Evolutionary conservation across 1,140 invertebrate genomes (phyloP), one percentile per base, ranked within the genome.

Genomic region (Drosophila auraria): DNA sequence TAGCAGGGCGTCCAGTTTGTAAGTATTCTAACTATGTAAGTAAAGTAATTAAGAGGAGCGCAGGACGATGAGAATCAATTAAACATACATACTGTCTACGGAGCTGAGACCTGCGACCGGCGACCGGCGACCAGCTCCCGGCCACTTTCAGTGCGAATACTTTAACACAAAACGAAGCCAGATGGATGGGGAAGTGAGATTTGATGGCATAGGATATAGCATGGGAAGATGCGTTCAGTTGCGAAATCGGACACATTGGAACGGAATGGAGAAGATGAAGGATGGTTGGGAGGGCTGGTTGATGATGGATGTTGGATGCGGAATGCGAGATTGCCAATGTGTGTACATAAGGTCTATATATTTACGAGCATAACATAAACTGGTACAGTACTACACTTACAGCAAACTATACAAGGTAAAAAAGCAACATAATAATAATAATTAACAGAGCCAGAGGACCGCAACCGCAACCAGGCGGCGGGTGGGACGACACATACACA

Each of bases 321-420:
- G 45, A 49, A 44, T 73, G 70, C 45, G 56, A 53, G 36, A 73
- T 73, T 58, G 76, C 76, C 76, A 77, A 87, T 82, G 79, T 87
- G 83, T 87, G 83, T 87, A 75, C 61, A 80, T 83, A 83, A 72
- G 64, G 61, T 72, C 69, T 80, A 62, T 73, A 78, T 58, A 62
- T 47, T 57, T 57, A 57, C 54, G 54, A 57, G 59, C 51, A 64
- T 71, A 58, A 78, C 60, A 58, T 69, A 69, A 84, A 83, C 80
- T 80, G 80, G 78, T 74, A 77, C 80, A 87, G 80, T 75, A 90
- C 86, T 84, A 89, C 86, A 87, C 86, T 89, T 89, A 90, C 84
- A 89, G 84, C 78, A 89, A 89, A 89, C 84, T 89, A 89, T 89
- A 89, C 84, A 89, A 89, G 84, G 84, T 87, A 91, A 79, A 80